phyloP scores from a whole-genome alignment of 2,888 invertebrate species.

The Diaphora mendica region DNA sequence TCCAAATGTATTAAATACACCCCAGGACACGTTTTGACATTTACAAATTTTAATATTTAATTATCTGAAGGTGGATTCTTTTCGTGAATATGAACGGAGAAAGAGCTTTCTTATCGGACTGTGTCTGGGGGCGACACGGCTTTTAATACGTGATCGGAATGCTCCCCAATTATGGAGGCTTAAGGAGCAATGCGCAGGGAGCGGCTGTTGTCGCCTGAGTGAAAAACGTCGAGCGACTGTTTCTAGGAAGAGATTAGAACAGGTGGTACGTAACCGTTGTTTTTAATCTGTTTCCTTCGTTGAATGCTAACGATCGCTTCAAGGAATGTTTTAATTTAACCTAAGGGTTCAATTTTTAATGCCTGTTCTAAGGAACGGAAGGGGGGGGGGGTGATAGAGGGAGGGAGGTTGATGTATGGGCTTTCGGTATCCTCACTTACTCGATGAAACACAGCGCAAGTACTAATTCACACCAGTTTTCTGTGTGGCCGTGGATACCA shows the following conservation, averaged over 20 bases:
- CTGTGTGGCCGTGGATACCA: no score
- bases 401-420: no score
- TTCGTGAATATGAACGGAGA: conserved; percentile 71
- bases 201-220: conserved; percentile 37
- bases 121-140: conserved; percentile 73
- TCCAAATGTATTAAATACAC: conserved; percentile 39
- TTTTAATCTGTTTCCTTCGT: conserved; percentile 1
- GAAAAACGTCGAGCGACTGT: conserved; percentile 19
- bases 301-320: neutral
- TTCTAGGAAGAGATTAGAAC: conserved; percentile 3
- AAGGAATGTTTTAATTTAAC: neutral
- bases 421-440: no score
- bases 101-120: conserved; percentile 72
- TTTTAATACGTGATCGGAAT: conserved; percentile 81
- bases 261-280: conserved; percentile 1
- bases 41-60: conserved; percentile 58
- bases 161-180: conserved; percentile 69
- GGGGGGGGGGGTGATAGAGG: no score
- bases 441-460: no score
- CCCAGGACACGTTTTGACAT: conserved; percentile 42
- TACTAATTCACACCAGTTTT: no score
- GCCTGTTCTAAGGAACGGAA: no score
- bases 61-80: conserved; percentile 59
- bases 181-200: conserved; percentile 57
- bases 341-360: no score